A percentile compares a stretch with the other conserved stretches of the same genome.
These are phyloP conservation scores for Mnemiopsis leidyi DNA, from an alignment of 37 sponge, comb jelly and placozoan species.

Conservation along the genomic window DNA sequence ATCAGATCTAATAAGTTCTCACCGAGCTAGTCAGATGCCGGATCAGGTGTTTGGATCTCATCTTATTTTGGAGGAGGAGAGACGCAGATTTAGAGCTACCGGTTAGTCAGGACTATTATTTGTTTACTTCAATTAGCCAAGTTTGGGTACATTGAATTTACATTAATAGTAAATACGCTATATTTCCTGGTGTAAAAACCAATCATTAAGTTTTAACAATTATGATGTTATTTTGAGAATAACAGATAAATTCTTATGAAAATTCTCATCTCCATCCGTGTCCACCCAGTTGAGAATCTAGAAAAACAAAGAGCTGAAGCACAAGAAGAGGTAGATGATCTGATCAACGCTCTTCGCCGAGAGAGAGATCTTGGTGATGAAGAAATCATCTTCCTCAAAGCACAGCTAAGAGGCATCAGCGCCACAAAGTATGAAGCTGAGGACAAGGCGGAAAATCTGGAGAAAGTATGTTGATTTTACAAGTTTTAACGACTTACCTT, in stretches of 20 bases:
- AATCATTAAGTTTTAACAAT: background rate
- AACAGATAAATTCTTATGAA: background rate
- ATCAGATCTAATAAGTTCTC: background rate
- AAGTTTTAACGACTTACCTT: too few relatives aligned
- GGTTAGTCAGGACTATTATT: too few relatives aligned
- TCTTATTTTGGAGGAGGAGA: constrained; percentile 51
- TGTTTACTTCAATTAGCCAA: too few relatives aligned
- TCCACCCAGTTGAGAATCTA: constrained; percentile 31
- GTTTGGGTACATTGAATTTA: too few relatives aligned
- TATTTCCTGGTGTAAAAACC: too few relatives aligned
- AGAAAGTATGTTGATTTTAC: constrained; percentile 13
- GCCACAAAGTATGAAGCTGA: constrained; percentile 54
- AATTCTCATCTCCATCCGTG: background rate
- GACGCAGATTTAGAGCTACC: constrained; percentile 42
- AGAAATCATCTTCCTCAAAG: constrained; percentile 64
- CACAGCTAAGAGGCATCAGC: constrained; percentile 46
- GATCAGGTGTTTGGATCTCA: background rate
- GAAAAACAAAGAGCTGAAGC: constrained; percentile 64
- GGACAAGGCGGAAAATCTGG: constrained; percentile 39
- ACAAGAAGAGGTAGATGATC: constrained; percentile 57
- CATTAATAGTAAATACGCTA: too few relatives aligned
- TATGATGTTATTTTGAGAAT: background rate
- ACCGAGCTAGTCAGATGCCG: constrained; percentile 24
- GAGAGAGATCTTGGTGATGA: constrained; percentile 60
- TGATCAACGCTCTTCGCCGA: constrained; percentile 53